Percentiles rank a stretch among this genome's conserved stretches.
These are phyloP conservation scores for Pseudomyrmex cubaensis DNA, from an alignment of 1,140 invertebrate genomes.

Conservation along the genomic window DNA sequence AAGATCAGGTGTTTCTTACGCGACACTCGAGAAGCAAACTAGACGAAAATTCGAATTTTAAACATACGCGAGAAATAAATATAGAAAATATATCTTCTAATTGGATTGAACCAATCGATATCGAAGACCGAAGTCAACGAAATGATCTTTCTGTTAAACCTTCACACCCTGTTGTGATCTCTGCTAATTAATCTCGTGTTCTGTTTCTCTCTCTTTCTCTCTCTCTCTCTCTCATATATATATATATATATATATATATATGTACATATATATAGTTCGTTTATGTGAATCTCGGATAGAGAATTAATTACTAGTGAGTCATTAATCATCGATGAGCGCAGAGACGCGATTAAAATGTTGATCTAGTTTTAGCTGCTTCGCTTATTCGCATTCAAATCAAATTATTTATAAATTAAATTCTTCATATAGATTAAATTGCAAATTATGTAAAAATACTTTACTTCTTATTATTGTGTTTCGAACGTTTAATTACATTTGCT, in stretches of 20 bases:
- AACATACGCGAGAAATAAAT: background rate
- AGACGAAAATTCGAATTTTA: background rate
- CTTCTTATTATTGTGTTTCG: no score
- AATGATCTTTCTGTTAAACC: conserved; percentile 37
- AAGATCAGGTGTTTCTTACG: no score
- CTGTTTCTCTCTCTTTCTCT: background rate
- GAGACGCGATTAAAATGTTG: conserved; percentile 15
- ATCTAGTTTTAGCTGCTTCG: background rate
- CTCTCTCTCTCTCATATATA: background rate
- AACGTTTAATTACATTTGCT: no score
- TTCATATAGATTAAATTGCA: no score
- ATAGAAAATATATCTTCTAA: conserved; percentile 25
- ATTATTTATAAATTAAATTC: no score
- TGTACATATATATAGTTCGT: no score
- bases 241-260: no score
- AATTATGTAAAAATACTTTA: no score
- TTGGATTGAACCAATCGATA: conserved; percentile 24
- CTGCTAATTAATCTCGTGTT: conserved; percentile 61
- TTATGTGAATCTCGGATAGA: background rate
- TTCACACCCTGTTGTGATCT: conserved; percentile 28
- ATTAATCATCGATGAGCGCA: conserved; percentile 28
- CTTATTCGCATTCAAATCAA: background rate
- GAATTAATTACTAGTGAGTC: conserved; percentile 59
- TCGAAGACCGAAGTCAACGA: conserved; percentile 11
- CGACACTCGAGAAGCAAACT: no score